These are phyloP conservation scores for Holothuria leucospilota DNA, from an alignment of 53 echinoderm and acorn worm species.

Conservation along the genomic window DNA sequence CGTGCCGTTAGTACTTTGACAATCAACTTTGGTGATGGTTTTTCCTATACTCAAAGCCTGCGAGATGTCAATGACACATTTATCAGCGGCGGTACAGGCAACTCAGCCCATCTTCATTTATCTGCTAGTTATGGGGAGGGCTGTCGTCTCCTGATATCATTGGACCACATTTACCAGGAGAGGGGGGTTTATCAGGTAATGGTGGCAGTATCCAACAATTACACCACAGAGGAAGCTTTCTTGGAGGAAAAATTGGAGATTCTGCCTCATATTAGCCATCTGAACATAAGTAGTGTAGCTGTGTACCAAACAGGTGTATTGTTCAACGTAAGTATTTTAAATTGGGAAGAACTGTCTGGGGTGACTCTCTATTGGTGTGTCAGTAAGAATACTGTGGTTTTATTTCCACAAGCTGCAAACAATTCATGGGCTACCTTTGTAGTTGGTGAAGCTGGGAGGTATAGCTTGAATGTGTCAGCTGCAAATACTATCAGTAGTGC, in stretches of 20 bases:
- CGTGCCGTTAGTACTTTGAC: slow-evolving; percentile 68
- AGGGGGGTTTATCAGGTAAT: slow-evolving; percentile 61
- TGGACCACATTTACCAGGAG: slow-evolving; percentile 74
- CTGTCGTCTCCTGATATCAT: slow-evolving; percentile 77
- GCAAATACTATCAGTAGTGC: slow-evolving; percentile 67
- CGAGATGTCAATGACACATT: slow-evolving; percentile 89
- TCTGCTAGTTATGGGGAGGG: slow-evolving; percentile 92
- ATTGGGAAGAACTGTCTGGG: not conserved
- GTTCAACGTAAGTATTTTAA: slow-evolving; percentile 15
- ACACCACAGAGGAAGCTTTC: slow-evolving; percentile 26
- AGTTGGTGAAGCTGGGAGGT: slow-evolving; percentile 55
- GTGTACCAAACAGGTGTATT: slow-evolving; percentile 6
- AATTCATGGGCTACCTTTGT: not conserved
- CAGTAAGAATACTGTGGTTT: not conserved
- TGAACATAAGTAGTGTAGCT: not conserved
- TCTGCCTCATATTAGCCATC: slow-evolving; percentile 44
- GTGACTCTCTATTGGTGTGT: slow-evolving; percentile 10
- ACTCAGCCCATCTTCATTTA: slow-evolving; percentile 74
- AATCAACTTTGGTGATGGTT: slow-evolving; percentile 88
- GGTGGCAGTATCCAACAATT: slow-evolving; percentile 56
- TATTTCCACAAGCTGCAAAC: not conserved
- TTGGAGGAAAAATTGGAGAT: slow-evolving; percentile 50
- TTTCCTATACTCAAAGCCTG: slow-evolving; percentile 75
- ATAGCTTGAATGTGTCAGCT: slow-evolving; percentile 76
- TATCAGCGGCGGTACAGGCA: slow-evolving; percentile 70